Conservation (phyloP, 2,888 invertebrate genomes). For the Nephrotoma guestfalica region DNA sequence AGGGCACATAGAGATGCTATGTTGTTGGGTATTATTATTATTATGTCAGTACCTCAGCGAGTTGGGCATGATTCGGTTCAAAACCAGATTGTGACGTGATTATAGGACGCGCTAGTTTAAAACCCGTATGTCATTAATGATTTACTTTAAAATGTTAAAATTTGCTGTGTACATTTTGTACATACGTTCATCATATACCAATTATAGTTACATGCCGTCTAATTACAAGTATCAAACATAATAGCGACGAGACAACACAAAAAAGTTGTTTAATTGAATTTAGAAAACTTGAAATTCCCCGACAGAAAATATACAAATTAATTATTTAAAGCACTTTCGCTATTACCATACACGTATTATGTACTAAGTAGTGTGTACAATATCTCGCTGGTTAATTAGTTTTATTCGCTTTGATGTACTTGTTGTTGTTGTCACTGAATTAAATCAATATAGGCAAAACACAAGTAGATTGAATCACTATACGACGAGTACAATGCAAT, state of each 20-base stretch:
- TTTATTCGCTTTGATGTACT: background rate
- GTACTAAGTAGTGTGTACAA: too few species aligned
- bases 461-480: too few species aligned
- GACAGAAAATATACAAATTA: background rate
- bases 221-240: background rate
- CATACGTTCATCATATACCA: background rate
- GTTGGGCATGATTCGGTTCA: too few species aligned
- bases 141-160: too few species aligned
- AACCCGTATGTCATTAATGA: too few species aligned
- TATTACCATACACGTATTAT: background rate
- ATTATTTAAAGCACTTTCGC: background rate
- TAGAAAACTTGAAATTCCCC: background rate
- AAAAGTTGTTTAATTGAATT: background rate
- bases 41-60: too few species aligned
- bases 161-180: background rate
- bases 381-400: background rate
- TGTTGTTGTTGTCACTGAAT: background rate
- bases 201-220: background rate
- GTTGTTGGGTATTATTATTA: too few species aligned
- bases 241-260: background rate
- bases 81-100: too few species aligned
- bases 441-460: background rate
- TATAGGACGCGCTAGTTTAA: too few species aligned
- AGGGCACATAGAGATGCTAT: too few species aligned
- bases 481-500: background rate